Conservation (phyloP, 1,140 invertebrate genomes). For the Aphidius gifuensis region DNA sequence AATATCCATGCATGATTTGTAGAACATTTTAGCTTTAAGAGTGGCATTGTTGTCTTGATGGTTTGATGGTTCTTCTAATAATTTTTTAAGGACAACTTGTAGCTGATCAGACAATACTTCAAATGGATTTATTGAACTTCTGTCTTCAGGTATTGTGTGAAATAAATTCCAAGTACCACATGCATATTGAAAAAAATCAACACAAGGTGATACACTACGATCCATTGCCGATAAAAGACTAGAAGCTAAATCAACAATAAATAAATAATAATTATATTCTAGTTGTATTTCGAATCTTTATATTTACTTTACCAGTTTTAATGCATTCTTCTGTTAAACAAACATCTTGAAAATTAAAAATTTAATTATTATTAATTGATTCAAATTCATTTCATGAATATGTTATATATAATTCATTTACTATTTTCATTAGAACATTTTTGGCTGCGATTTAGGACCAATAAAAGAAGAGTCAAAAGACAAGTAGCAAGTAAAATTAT, state of each 20-base stretch:
- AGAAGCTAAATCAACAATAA: conserved; percentile 62
- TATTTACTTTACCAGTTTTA: conserved; percentile 60
- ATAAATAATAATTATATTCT: neutral
- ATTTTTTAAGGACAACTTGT: conserved; percentile 77
- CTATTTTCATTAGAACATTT: conserved; percentile 38
- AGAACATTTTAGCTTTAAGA: conserved; percentile 79
- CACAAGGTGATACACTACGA: conserved; percentile 73
- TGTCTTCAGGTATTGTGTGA: conserved; percentile 86
- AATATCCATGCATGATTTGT: conserved; percentile 82
- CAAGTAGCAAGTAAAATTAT: conserved; percentile 40
- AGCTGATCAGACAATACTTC: conserved; percentile 84
- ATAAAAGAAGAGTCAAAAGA: conserved; percentile 41
- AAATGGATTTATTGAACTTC: conserved; percentile 83
- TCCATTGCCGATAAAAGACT: conserved; percentile 85
- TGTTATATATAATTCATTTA: conserved; percentile 31
- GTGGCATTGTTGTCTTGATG: conserved; percentile 69
- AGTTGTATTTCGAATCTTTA: neutral
- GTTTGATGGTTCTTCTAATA: conserved; percentile 69
- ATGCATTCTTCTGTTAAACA: conserved; percentile 72
- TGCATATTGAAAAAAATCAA: conserved; percentile 86
- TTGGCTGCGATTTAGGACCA: conserved; percentile 39
- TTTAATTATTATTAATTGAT: neutral
- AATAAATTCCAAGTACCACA: conserved; percentile 87
- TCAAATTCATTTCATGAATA: conserved; percentile 2
- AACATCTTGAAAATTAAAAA: conserved; percentile 42